Evolutionary conservation across 1,140 invertebrate species (phyloP).

Genomic region (Sycobia sp.): DNA sequence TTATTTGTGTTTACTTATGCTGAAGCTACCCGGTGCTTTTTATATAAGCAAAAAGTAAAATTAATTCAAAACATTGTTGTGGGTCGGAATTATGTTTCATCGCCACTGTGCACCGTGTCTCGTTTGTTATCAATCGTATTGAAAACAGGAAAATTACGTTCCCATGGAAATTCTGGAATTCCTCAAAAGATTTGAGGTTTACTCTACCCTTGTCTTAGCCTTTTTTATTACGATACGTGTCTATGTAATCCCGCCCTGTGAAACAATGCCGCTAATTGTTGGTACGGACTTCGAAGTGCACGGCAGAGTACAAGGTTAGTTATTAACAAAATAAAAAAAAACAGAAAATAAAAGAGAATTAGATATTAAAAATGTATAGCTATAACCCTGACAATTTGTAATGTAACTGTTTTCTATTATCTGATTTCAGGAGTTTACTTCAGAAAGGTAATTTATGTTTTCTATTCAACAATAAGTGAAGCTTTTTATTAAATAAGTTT

Average conservation of each 20-base stretch:
- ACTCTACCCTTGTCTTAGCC: constrained; percentile 17
- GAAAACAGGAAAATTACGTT: neutral
- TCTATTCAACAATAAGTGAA: no score
- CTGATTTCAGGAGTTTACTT: constrained; percentile 67
- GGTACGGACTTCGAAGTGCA: constrained; percentile 69
- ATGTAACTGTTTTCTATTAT: neutral
- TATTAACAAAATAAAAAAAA: neutral
- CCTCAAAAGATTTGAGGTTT: constrained; percentile 24
- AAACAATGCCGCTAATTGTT: constrained; percentile 46
- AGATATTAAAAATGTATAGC: no score
- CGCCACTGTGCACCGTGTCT: neutral
- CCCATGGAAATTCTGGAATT: constrained; percentile 23
- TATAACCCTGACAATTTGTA: no score
- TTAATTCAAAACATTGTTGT: no score
- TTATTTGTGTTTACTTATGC: no score
- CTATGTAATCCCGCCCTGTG: neutral
- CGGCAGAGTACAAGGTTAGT: constrained; percentile 67
- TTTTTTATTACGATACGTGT: constrained; percentile 1
- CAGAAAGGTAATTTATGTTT: constrained; percentile 59
- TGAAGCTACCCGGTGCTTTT: no score
- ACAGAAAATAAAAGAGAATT: no score
- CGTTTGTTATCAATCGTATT: constrained; percentile 2
- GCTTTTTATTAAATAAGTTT: no score
- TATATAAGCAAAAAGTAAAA: no score
- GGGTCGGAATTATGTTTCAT: no score